Evolutionary conservation across 2,888 invertebrate genomes (phyloP).

Genomic region (Phaonia tiefii): DNA sequence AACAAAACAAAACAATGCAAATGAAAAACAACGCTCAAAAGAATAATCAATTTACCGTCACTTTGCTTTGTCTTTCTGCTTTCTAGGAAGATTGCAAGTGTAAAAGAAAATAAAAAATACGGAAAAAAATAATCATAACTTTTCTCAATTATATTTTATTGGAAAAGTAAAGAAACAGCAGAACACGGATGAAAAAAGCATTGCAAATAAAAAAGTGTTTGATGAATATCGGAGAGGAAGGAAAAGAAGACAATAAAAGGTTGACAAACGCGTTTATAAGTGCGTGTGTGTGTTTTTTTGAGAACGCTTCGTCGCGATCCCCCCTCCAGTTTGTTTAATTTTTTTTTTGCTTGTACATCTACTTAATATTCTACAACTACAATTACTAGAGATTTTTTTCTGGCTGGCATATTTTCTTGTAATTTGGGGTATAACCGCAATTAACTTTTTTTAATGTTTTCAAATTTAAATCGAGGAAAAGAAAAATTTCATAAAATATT

Average conservation of each 20-base stretch:
- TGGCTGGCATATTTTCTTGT: slow-evolving; percentile 30
- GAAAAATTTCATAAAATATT: slow-evolving; percentile 79
- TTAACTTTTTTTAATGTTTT: slow-evolving; percentile 76
- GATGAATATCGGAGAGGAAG: slow-evolving; percentile 7
- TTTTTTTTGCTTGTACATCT: slow-evolving; percentile 29
- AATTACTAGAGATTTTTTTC: slow-evolving; percentile 26
- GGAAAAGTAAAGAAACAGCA: slow-evolving; percentile 47
- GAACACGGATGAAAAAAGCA: slow-evolving; percentile 47
- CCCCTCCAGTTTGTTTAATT: slow-evolving; percentile 56
- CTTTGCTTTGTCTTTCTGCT: slow-evolving; percentile 59
- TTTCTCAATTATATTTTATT: slow-evolving; percentile 55
- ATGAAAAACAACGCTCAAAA: slow-evolving; percentile 7
- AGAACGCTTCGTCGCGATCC: slow-evolving; percentile 63
- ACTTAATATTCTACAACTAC: slow-evolving; percentile 48
- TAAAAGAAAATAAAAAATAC: slow-evolving; percentile 42
- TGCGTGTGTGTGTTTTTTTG: slow-evolving; percentile 66
- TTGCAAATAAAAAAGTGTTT: slow-evolving; percentile 33
- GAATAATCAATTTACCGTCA: slow-evolving; percentile 36
- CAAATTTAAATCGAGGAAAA: slow-evolving; percentile 78
- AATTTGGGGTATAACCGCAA: slow-evolving; percentile 58
- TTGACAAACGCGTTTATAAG: slow-evolving; percentile 71
- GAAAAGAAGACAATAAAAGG: slow-evolving; percentile 59
- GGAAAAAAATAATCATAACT: slow-evolving; percentile 45
- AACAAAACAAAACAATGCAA: slow-evolving; percentile 24
- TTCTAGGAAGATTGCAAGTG: slow-evolving; percentile 56